Evolutionary conservation across 2,113 vertebrate species (phyloP).

Genomic region (Sylvietta virens): DNA sequence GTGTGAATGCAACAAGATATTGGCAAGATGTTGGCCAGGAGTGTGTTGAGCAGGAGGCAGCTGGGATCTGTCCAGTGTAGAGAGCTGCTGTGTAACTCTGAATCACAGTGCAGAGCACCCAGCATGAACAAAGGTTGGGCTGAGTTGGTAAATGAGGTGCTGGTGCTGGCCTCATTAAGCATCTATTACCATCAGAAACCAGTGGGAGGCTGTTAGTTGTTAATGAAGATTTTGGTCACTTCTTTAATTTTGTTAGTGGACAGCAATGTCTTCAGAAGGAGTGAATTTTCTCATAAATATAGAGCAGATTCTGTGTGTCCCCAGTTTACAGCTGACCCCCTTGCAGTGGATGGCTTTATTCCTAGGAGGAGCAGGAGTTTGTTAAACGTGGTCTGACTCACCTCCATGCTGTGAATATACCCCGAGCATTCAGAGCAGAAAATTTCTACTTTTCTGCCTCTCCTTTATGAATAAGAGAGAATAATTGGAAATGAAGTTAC

Average conservation of each 20-base stretch:
- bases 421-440: neutral
- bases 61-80: neutral
- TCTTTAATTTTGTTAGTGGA: neutral
- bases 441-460: neutral
- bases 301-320: neutral
- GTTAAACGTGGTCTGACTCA: neutral
- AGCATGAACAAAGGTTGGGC: rapidly evolving
- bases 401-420: neutral
- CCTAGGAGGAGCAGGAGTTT: neutral
- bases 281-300: neutral
- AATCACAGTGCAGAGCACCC: rapidly evolving
- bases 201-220: neutral
- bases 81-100: neutral
- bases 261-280: neutral
- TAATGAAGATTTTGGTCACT: neutral
- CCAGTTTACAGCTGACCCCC: neutral
- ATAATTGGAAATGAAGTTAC: conserved; percentile 5
- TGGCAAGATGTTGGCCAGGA: neutral
- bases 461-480: neutral
- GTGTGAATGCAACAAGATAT: neutral
- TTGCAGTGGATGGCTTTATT: neutral
- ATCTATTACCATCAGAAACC: neutral
- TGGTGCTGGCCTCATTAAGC: neutral
- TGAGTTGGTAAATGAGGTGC: neutral
- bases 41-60: neutral